Evolutionary conservation across 1,140 invertebrate genomes (phyloP), one percentile per base, ranked within the genome.

Genomic region (Ptiloglossa arizonensis): DNA sequence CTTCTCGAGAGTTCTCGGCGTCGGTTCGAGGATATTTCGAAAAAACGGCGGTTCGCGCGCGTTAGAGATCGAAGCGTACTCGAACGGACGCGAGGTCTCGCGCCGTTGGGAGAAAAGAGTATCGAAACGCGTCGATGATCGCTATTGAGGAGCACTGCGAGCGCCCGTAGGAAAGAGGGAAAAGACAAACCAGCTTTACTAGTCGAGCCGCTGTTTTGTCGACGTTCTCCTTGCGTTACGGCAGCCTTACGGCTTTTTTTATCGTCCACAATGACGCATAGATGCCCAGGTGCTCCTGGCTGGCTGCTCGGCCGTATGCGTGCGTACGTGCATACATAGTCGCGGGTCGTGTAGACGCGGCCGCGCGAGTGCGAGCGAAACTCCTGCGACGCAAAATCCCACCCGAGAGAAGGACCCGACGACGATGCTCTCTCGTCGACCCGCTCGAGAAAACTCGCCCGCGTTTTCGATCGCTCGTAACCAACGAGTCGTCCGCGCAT

Each of bases 251-350:
- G 68, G 68, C 67, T 81, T 79, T 79, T 81, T 81, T 79, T 72
- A 81, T 79, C 69, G 56, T 81, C 62, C 76, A 79, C 76, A 79
- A 79, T 81, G 80, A 81, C 76, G 76, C 80, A 79, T 81, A 79
- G 76, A 72, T 73, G 76, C 69, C 80, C 80, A 81, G 80, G 80
- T 81, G 76, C 80, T 78, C 67, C 66, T 77, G 27, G 9, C 54
- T 57, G 35, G 5, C 56, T 59, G 56, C 62, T 41, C 59, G 50
- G 38, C 68, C 52, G 64, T 68, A 41, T 77, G 41, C 67, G 56
- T 22, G 35, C 44, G n/a, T 50, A 56, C 38, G 48, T 62, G 22
- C 52, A 46, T 48, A 19, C 44, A 0, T 48, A 59, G 48, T 41
- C 44, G 44, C 52, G 52, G n/a, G 17, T 17, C n/a, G 66, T 46